phyloP scores from a whole-genome alignment of 1,140 invertebrate genomes.

The Psix sp. region DNA sequence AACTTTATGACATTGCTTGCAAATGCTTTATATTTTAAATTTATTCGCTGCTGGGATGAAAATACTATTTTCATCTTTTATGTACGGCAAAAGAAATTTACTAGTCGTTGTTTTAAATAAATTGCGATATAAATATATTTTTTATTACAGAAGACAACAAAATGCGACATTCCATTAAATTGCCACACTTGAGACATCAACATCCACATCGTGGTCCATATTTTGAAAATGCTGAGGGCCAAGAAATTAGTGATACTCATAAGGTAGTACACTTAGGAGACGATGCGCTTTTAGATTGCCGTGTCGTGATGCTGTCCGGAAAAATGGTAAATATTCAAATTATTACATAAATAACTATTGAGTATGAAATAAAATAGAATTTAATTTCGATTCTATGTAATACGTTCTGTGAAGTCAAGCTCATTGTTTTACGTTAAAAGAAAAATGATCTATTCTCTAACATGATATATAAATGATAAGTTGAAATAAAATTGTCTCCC shows the following conservation, averaged over 20 bases:
- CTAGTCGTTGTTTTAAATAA: neutral
- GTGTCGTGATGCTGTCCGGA: constrained; percentile 77
- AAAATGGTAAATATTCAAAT: constrained; percentile 71
- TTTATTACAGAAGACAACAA: constrained; percentile 32
- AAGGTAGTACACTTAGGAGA: constrained; percentile 75
- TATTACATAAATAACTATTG: neutral
- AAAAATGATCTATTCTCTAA: too few species aligned
- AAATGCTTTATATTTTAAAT: too few species aligned
- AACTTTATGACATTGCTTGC: too few species aligned
- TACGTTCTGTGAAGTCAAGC: too few species aligned
- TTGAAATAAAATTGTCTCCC: too few species aligned
- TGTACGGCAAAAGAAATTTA: neutral
- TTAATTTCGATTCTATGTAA: too few species aligned
- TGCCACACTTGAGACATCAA: constrained; percentile 71
- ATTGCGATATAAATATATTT: neutral
- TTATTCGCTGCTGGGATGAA: too few species aligned
- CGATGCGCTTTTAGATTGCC: constrained; percentile 76
- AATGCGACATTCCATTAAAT: constrained; percentile 47
- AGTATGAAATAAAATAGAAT: neutral
- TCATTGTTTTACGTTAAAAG: too few species aligned
- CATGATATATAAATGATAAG: too few species aligned
- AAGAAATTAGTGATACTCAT: constrained; percentile 69
- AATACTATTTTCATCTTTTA: neutral
- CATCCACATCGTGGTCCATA: constrained; percentile 82
- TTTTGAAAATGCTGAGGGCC: constrained; percentile 82